Evolutionary conservation across 2,888 invertebrate species (phyloP).

Genomic region (Cataglyphis rosenhaueri): DNA sequence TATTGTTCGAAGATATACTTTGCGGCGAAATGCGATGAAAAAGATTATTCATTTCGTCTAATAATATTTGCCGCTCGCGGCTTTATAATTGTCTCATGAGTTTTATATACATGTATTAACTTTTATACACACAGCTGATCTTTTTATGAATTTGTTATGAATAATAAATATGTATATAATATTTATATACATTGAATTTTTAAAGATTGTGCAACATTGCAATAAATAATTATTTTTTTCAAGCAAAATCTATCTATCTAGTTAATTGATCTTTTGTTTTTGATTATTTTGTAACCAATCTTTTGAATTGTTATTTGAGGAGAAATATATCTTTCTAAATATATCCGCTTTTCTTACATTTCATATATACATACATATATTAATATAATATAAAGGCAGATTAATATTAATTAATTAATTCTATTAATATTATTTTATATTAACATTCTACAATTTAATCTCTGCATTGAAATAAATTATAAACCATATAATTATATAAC

Average conservation of each 20-base stretch:
- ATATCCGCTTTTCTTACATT: not conserved
- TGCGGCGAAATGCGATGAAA: not conserved
- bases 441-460: constrained; percentile 28
- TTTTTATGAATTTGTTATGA: not conserved
- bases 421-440: constrained; percentile 23
- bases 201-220: not conserved
- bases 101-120: not conserved
- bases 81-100: not conserved
- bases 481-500: not conserved
- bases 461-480: constrained; percentile 28
- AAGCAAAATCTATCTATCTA: not conserved
- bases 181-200: not conserved
- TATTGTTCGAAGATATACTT: constrained; percentile 6
- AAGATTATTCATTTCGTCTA: constrained; percentile 2
- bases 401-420: constrained; percentile 36
- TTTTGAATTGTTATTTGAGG: not conserved
- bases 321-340: constrained; percentile 2
- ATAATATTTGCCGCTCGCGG: not conserved
- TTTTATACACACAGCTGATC: not conserved
- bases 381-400: constrained; percentile 12
- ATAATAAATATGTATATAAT: not conserved
- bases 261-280: too few relatives aligned
- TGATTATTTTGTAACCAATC: too few relatives aligned
- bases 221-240: constrained; percentile 3
- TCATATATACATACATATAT: constrained; percentile 3